phyloP scores from a whole-genome alignment of 2,797 vertebrate genomes.

The Glyptemys insculpta region DNA sequence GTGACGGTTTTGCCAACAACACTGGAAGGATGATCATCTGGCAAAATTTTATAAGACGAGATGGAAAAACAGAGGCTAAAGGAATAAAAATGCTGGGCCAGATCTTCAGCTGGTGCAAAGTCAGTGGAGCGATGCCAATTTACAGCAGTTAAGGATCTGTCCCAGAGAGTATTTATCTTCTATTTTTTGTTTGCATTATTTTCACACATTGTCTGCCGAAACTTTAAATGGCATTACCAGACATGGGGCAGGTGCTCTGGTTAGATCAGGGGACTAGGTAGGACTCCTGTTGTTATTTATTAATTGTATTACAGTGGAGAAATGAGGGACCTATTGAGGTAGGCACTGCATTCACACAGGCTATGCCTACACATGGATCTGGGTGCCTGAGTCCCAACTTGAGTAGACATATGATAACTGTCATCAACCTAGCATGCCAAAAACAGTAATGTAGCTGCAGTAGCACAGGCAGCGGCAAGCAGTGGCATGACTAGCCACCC shows the following conservation, averaged over 20 bases:
- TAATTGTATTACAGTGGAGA: not conserved
- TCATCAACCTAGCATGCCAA: not conserved
- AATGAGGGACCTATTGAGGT: not conserved
- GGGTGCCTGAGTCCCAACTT: not conserved
- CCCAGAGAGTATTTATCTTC: constrained; percentile 7
- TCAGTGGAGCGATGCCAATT: not conserved
- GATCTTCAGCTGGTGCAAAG: not conserved
- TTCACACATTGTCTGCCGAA: constrained; percentile 24
- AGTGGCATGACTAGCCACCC: not conserved
- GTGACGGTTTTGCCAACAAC: not conserved
- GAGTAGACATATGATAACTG: not conserved
- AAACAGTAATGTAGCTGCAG: not conserved
- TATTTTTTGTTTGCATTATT: constrained; percentile 22
- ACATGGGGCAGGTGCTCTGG: not conserved
- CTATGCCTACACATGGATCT: not conserved
- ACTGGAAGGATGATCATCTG: not conserved
- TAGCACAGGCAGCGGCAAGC: not conserved
- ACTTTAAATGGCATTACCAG: not conserved
- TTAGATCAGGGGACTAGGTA: not conserved
- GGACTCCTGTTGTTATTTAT: not conserved
- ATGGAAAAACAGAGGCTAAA: constrained; percentile 7
- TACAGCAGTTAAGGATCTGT: not conserved
- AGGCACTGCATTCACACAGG: not conserved
- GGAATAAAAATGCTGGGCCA: not conserved
- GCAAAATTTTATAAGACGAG: constrained; percentile 7